phyloP scores from a whole-genome alignment of 1,140 invertebrate species.

The Pissodes strobi region DNA sequence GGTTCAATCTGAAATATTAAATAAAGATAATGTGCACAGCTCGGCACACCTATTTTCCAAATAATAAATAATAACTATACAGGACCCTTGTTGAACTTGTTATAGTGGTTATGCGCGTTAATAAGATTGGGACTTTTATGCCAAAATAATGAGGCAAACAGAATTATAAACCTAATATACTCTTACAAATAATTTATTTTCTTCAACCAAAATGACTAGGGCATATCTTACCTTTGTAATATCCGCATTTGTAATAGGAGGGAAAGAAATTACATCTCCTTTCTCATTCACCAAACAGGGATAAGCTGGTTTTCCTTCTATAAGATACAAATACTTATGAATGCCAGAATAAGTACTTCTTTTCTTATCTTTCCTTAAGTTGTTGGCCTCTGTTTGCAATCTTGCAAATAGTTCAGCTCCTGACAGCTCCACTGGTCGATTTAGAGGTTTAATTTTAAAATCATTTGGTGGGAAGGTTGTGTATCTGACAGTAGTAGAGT shows the following conservation, averaged over 20 bases:
- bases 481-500: conserved; percentile 66
- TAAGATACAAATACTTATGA: conserved; percentile 78
- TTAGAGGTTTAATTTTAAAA: conserved; percentile 70
- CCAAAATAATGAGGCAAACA: too few relatives aligned
- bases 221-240: conserved; percentile 70
- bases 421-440: conserved; percentile 62
- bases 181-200: too few relatives aligned
- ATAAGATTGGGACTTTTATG: too few relatives aligned
- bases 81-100: neutral
- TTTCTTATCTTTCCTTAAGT: conserved; percentile 76
- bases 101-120: neutral
- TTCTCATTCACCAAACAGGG: conserved; percentile 70
- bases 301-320: conserved; percentile 74
- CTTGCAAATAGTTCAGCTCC: conserved; percentile 69
- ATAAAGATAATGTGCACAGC: neutral
- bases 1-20: conserved; percentile 60
- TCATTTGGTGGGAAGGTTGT: conserved; percentile 65
- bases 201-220: too few relatives aligned
- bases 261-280: conserved; percentile 75
- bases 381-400: conserved; percentile 75
- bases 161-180: too few relatives aligned
- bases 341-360: conserved; percentile 78
- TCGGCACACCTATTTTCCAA: too few relatives aligned
- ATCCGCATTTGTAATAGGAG: conserved; percentile 82
- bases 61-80: too few relatives aligned